Evolutionary conservation across 2,113 vertebrate species (phyloP).

Genomic region (Pelvicachromis taeniatus): DNA sequence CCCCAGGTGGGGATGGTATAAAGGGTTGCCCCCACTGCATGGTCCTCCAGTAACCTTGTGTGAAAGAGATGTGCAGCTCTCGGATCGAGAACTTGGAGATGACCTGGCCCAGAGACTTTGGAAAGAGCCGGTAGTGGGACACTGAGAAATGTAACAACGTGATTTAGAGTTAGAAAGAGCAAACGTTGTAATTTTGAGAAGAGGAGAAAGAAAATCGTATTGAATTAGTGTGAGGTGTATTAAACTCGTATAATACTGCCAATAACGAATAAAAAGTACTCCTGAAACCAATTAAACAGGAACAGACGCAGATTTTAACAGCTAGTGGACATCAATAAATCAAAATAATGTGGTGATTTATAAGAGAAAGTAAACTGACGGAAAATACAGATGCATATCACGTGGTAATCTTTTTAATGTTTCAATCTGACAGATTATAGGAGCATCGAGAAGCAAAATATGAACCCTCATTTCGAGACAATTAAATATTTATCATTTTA

Average conservation of each 20-base stretch:
- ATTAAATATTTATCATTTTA: not conserved
- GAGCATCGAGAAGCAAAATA: not conserved
- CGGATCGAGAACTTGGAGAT: constrained; percentile 89
- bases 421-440: not conserved
- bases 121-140: constrained; percentile 94
- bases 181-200: not conserved
- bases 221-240: not conserved
- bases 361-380: not conserved
- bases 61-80: constrained; percentile 89
- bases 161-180: not conserved
- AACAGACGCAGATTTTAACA: not conserved
- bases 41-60: constrained; percentile 90
- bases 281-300: not conserved
- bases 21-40: constrained; percentile 90
- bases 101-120: constrained; percentile 91
- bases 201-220: not conserved
- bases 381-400: not conserved
- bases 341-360: not conserved
- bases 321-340: not conserved
- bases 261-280: not conserved
- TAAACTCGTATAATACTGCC: not conserved
- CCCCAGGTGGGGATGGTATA: constrained; percentile 83
- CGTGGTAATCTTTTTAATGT: not conserved
- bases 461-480: not conserved
- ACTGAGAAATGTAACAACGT: constrained; percentile 56